phyloP scores from a whole-genome alignment of 2,888 invertebrate species.

The Ophion ellenae region DNA sequence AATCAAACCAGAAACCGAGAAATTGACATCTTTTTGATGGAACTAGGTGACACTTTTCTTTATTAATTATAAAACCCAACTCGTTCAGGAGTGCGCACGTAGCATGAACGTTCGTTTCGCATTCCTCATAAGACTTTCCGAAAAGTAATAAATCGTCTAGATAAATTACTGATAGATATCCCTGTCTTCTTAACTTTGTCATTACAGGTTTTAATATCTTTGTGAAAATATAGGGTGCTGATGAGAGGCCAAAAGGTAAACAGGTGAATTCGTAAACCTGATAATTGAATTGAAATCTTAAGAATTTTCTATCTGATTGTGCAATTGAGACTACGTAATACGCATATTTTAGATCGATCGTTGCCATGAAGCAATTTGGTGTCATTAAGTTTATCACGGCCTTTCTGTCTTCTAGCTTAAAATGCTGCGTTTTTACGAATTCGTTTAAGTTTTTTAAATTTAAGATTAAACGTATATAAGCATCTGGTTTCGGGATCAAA shows the following conservation, averaged over 20 bases:
- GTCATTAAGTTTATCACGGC: not conserved
- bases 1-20: slow-evolving; percentile 11
- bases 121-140: slow-evolving; percentile 17
- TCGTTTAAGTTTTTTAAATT: not conserved
- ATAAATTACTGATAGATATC: slow-evolving; percentile 20
- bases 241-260: not conserved
- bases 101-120: slow-evolving; percentile 3
- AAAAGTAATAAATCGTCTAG: slow-evolving; percentile 29
- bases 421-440: not conserved
- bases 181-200: not conserved
- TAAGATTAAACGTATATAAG: not conserved
- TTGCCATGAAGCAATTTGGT: not conserved
- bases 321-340: slow-evolving; percentile 2
- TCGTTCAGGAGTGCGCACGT: not conserved
- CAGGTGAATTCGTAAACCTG: not conserved
- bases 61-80: not conserved
- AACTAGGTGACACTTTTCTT: not conserved
- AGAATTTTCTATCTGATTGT: not conserved
- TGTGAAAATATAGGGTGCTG: slow-evolving; percentile 11
- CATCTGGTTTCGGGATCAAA: not conserved
- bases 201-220: slow-evolving; percentile 2
- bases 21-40: not conserved
- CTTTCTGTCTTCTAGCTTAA: slow-evolving; percentile 6
- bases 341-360: not conserved
- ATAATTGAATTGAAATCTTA: not conserved